Evolutionary conservation across 2,888 invertebrate genomes (phyloP), one percentile per base, ranked within the genome.

Genomic region (Conus canariensis): DNA sequence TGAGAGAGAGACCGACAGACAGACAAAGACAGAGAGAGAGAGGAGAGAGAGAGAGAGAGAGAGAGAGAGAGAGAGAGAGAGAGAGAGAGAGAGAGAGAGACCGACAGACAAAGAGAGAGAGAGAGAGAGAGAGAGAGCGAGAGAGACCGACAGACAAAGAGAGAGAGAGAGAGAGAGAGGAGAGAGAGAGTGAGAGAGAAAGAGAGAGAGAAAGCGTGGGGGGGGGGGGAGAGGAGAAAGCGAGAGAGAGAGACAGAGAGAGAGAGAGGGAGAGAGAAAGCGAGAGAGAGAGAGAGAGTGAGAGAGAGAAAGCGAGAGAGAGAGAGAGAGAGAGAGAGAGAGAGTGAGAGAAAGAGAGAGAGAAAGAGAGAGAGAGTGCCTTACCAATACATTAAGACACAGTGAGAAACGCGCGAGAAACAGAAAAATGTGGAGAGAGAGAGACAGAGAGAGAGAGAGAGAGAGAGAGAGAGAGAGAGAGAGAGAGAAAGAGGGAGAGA

Each of bases 181-280:
- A 56, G 82, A 56, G 45, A 30, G 82, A 56, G 45, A 56, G 85
- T 56, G 16, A 85, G 85, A 85, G 59, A 45, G 88, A 89, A 45
- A 30, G 45, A 83, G 30, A 30, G 88, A 83, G 83, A 89, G 88
- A 83, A 45, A 89, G 88, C 83, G 19, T 25, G 83, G 60, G 25
- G 60, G 64, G 83, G 88, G 60, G 64, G 25, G 77, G 22, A 19
- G 19, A 19, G 16, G 67, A 70, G 67, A 19, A 19, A 70, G 67
- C 5, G 67, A 70, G 67, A 70, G 67, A 19, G 70, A 70, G 70
- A 70, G 22, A 70, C 7, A 14, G 70, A 70, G 22, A 70, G n/a
- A 64, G 25, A 60, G 64, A 12, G 19, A 25, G 19, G 14, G 64
- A 60, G 64, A 64, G 64, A 56, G 56, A 64, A 64, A 45, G 87